phyloP scores from a whole-genome alignment of 2,888 invertebrate genomes.

The Lithosia quadra region DNA sequence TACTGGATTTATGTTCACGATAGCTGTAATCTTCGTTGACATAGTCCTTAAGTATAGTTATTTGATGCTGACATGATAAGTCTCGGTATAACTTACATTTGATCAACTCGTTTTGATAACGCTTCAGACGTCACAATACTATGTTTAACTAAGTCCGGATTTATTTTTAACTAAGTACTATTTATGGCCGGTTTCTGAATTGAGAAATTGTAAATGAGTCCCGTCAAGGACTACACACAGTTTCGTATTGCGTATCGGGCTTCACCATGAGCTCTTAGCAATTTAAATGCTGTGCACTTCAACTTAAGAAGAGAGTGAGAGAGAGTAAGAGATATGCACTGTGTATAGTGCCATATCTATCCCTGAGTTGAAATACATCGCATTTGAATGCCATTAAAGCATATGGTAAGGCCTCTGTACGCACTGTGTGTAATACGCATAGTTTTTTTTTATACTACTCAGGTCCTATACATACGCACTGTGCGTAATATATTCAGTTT shows the following conservation, averaged over 20 bases:
- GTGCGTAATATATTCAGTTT: no score
- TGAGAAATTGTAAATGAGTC: neutral
- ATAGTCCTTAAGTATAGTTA: neutral
- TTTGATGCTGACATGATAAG: neutral
- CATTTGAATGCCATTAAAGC: no score
- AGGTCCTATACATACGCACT: no score
- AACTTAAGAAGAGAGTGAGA: no score
- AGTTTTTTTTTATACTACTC: no score
- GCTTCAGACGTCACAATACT: neutral
- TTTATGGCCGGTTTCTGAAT: neutral
- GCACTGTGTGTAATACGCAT: no score
- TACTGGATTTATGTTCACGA: neutral
- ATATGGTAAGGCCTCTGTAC: no score
- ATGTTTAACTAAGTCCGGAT: neutral
- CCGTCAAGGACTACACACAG: neutral
- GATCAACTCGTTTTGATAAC: neutral
- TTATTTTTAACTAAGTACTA: neutral
- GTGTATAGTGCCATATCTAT: no score
- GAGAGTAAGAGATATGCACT: no score
- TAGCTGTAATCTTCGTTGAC: neutral
- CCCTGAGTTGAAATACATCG: no score
- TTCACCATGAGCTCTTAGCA: no score
- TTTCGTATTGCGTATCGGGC: neutral
- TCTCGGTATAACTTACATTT: neutral
- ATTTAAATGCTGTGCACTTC: no score